Base-by-base conservation (phyloP, 2,113 vertebrate species). In the Lampris incognitus region DNA sequence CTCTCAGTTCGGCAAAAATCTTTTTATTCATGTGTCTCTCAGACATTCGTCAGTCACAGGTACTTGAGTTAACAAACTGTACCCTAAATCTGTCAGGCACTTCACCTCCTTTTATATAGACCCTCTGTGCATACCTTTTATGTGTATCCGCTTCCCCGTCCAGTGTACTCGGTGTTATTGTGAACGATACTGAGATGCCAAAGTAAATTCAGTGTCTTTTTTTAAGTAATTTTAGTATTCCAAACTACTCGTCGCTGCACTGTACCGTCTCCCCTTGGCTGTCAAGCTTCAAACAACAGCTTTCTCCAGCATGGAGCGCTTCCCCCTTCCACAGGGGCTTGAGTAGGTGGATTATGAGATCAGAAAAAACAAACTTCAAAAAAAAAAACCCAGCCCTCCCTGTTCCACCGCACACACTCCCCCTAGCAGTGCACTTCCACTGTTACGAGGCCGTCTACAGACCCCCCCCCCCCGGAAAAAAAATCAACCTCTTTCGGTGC, bases 291-390 rank as follows among this genome's bases (percentile, higher is more conserved):
- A 89, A 88, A 88, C 49, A 66, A 70, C 78, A 55, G 67, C 56
- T 79, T 79, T 80, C 72, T 60, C 65, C 55, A 56, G 75, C 69
- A 62, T 56, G 56, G 42, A 69, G 64, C 64, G 55, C 57, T 69
- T 36, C 72, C 68, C 76, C 54, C 57, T 84, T 85, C 82, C 70
- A 64, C 39, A 60, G 84, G 84, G 78, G 72, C 69, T 79, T 86
- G 82, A 85, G 81, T 85, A 79, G 85, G 85, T 83, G 84, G 82
- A 91, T 88, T 85, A 84, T 78, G 71, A 83, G 74, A 79, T 74
- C 80, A 82, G 76, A 72, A 88, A 24, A 91, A 87, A 90, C 79
- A 88, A 92, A 89, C 89, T 87, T 92, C 76, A 92, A 89, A 75
- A 88, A 84, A 66, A 42, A 3, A 61, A 61, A 37, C 37, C 8